These are phyloP conservation scores for Protobothrops flavoviridis DNA, from an alignment of 2,113 vertebrate species.

Conservation along the genomic window DNA sequence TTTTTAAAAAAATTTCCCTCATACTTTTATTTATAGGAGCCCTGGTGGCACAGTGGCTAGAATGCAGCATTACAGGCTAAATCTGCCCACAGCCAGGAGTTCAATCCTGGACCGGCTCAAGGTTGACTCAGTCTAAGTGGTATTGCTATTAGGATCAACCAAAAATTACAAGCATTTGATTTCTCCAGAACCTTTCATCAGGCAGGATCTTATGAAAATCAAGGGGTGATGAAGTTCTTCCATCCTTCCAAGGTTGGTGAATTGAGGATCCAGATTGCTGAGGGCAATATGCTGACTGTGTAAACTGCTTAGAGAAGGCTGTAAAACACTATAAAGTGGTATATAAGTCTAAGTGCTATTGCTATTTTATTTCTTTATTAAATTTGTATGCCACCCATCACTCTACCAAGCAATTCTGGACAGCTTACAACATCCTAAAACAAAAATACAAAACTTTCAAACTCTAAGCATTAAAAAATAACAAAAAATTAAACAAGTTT, in stretches of 20 bases:
- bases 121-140: not conserved
- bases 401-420: no score
- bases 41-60: not conserved
- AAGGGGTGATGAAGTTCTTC: not conserved
- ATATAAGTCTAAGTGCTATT: no score
- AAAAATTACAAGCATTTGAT: not conserved
- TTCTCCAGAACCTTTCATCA: not conserved
- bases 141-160: not conserved
- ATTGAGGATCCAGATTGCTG: no score
- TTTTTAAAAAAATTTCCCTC: not conserved
- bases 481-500: not conserved
- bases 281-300: no score
- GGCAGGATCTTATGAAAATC: not conserved
- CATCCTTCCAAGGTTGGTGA: no score
- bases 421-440: no score
- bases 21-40: not conserved
- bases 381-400: no score
- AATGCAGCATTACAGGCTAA: not conserved
- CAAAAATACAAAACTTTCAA: no score
- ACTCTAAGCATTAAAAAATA: no score
- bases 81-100: not conserved
- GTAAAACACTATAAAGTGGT: no score
- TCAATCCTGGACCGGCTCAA: not conserved
- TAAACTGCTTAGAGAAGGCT: no score
- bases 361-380: no score